Conservation (phyloP, 2,797 vertebrate species). For the Molossus molossus region DNA sequence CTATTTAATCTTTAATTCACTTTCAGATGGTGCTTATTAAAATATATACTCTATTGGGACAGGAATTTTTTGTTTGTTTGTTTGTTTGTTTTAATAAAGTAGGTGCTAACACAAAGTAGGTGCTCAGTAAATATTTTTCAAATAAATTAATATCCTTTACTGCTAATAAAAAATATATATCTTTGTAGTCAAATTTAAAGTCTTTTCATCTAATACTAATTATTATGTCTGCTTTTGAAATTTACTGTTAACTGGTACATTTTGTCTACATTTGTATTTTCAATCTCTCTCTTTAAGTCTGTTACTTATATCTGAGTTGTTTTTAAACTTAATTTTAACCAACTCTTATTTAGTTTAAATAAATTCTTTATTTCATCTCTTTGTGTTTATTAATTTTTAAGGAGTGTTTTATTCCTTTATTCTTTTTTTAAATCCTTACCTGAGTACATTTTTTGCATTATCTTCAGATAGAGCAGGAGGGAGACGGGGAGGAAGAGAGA, state of each 20-base stretch:
- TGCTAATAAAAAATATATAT: background rate
- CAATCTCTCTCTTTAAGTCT: background rate
- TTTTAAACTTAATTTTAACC: constrained; percentile 1
- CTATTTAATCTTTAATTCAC: background rate
- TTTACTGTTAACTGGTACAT: background rate
- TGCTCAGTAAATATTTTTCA: background rate
- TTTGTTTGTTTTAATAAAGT: too few species aligned
- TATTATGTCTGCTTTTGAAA: background rate
- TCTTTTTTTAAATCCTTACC: background rate
- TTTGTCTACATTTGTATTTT: background rate
- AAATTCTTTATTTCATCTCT: background rate
- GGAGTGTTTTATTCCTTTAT: background rate
- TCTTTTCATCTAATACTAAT: background rate
- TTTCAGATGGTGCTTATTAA: background rate
- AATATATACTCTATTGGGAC: background rate
- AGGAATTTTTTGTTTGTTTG: background rate
- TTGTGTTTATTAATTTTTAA: background rate
- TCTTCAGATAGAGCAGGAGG: too few species aligned
- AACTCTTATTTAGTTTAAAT: background rate
- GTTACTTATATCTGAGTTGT: background rate
- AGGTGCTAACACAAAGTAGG: background rate
- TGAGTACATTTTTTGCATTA: too few species aligned
- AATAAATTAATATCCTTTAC: background rate
- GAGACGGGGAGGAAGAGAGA: too few species aligned
- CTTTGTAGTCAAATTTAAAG: background rate